Conservation (phyloP, 2,797 vertebrate genomes). For the Coilia nasus region DNA sequence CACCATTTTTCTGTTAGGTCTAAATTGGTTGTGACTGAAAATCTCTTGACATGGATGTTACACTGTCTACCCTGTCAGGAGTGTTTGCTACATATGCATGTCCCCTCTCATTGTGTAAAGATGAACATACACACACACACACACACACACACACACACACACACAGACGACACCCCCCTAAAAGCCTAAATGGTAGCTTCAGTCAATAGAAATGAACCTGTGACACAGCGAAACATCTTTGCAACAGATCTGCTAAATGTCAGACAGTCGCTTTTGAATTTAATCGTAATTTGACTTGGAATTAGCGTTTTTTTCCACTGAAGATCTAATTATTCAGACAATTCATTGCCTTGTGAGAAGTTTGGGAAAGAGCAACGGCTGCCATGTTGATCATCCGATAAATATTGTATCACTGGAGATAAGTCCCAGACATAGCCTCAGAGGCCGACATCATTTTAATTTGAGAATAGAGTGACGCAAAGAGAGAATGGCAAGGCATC, state of each 20-base stretch:
- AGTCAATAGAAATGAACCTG: slow-evolving; percentile 75
- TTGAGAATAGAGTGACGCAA: slow-evolving; percentile 51
- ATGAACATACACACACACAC: slow-evolving; percentile 64
- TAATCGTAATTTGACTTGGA: slow-evolving; percentile 82
- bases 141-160: background rate
- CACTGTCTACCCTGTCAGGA: slow-evolving; percentile 66
- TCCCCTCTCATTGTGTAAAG: slow-evolving; percentile 70
- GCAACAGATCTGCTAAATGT: slow-evolving; percentile 82
- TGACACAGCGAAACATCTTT: slow-evolving; percentile 73
- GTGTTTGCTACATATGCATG: slow-evolving; percentile 59
- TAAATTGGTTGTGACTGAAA: slow-evolving; percentile 63
- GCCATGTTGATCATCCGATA: slow-evolving; percentile 67
- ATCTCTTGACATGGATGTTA: slow-evolving; percentile 67
- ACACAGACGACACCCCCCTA: background rate
- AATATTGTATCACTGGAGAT: slow-evolving; percentile 60
- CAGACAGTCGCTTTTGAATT: slow-evolving; percentile 81
- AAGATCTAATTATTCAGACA: slow-evolving; percentile 81
- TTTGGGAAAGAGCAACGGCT: slow-evolving; percentile 69
- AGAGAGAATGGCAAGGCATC: slow-evolving; percentile 64
- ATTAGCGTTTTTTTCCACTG: slow-evolving; percentile 76
- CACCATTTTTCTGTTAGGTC: slow-evolving; percentile 49
- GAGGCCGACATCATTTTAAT: slow-evolving; percentile 67
- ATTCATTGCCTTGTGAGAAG: slow-evolving; percentile 75
- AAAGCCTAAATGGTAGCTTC: slow-evolving; percentile 73
- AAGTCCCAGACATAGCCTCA: slow-evolving; percentile 70